Evolutionary conservation across 2,797 vertebrate genomes (phyloP).

Genomic region (Orestias chungarensis): DNA sequence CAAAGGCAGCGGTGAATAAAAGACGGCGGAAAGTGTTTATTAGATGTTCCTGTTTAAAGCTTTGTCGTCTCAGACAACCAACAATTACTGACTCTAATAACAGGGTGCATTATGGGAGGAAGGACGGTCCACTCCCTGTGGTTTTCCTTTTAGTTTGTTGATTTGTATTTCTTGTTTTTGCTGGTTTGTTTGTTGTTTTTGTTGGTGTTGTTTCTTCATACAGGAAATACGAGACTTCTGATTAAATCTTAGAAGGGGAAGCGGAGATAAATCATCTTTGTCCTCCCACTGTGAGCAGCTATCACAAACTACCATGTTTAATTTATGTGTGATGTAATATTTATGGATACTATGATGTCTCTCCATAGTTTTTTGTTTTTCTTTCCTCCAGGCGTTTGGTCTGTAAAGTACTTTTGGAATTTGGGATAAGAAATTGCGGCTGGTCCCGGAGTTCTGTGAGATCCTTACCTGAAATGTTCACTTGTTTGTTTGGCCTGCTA

Average conservation of each 20-base stretch:
- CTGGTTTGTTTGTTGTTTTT: conserved; percentile 35
- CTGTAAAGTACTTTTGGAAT: conserved; percentile 28
- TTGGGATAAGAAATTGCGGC: conserved; percentile 12
- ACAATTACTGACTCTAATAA: conserved; percentile 54
- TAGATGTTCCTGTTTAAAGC: conserved; percentile 40
- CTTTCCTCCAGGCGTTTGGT: conserved; percentile 9
- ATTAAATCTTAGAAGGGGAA: conserved; percentile 68
- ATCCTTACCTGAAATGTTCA: not conserved
- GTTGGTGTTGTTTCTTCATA: conserved; percentile 56
- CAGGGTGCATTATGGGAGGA: conserved; percentile 58
- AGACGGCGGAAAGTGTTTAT: conserved; percentile 39
- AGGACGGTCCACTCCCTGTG: conserved; percentile 50
- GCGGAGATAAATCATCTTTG: conserved; percentile 49
- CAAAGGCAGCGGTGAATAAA: conserved; percentile 31
- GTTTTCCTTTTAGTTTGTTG: conserved; percentile 58
- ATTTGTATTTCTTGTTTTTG: too few species aligned
- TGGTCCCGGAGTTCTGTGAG: not conserved
- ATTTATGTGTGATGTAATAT: conserved; percentile 76
- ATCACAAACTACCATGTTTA: conserved; percentile 74
- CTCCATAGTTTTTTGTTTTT: conserved; percentile 13
- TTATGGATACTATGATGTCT: conserved; percentile 71
- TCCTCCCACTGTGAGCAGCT: conserved; percentile 60
- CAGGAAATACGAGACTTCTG: conserved; percentile 66
- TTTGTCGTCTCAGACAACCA: conserved; percentile 36
- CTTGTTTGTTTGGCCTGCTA: not conserved